Percentiles rank a stretch among this genome's conserved stretches.
Conservation (phyloP, 2,888 invertebrate genomes). For the Tenthredo distinguenda region DNA sequence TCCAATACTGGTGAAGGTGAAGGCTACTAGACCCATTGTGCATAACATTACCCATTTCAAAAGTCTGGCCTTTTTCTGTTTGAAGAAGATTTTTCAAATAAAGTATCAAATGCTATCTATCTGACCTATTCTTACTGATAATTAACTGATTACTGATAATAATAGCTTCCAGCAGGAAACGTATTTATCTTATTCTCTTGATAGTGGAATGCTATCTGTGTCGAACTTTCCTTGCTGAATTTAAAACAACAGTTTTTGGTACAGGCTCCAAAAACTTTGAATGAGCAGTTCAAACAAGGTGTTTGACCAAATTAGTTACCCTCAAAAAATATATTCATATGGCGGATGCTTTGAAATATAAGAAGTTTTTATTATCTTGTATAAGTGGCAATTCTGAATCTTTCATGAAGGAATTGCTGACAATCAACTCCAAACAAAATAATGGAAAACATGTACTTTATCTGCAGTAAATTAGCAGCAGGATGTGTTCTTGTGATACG, state of each 20-base stretch:
- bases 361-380: background rate
- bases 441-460: background rate
- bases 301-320: background rate
- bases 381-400: background rate
- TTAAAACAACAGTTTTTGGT: background rate
- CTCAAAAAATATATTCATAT: background rate
- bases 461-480: background rate
- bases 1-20: slow-evolving; percentile 31
- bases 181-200: slow-evolving; percentile 22
- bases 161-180: slow-evolving; percentile 13
- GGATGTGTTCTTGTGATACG: background rate
- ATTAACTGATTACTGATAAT: slow-evolving; percentile 17
- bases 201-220: background rate
- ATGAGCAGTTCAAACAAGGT: background rate
- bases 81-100: background rate
- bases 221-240: slow-evolving; percentile 4
- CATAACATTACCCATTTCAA: slow-evolving; percentile 33
- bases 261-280: background rate
- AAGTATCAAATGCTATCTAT: background rate
- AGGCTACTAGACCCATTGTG: background rate
- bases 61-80: slow-evolving; percentile 22
- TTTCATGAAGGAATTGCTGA: background rate
- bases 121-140: slow-evolving; percentile 1
- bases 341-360: background rate
- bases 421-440: background rate